A percentile compares a stretch with the other conserved stretches of the same genome.
Conservation (phyloP, 2,113 vertebrate species). For the Sclerurus mexicanus region DNA sequence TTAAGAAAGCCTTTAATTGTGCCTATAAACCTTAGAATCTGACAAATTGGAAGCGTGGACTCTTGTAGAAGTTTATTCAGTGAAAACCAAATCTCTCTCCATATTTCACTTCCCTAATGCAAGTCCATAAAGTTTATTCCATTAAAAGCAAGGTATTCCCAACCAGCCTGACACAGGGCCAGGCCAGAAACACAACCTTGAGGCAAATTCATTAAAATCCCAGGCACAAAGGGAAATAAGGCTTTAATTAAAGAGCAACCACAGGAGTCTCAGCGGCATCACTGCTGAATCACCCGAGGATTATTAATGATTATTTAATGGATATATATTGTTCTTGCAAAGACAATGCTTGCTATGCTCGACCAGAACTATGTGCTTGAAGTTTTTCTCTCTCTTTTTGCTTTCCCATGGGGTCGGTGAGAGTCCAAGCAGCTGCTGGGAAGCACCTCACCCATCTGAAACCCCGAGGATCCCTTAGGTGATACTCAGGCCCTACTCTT, state of each 20-base stretch:
- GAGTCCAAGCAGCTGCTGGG: background rate
- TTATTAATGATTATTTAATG: slow-evolving; percentile 3
- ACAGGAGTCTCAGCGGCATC: background rate
- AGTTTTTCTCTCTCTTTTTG: background rate
- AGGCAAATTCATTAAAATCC: background rate
- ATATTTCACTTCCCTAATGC: background rate
- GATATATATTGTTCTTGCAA: background rate
- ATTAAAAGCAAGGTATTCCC: background rate
- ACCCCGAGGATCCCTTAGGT: too few relatives aligned
- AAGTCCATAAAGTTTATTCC: background rate
- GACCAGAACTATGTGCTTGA: background rate
- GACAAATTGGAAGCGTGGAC: slow-evolving; percentile 11
- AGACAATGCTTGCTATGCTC: background rate
- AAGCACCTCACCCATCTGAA: background rate
- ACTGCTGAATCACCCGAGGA: background rate
- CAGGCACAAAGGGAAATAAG: background rate
- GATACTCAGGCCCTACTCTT: fast-evolving
- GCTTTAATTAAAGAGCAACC: background rate
- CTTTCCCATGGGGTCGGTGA: background rate
- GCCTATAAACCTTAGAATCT: background rate
- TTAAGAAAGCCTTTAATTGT: background rate
- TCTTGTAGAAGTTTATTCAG: slow-evolving; percentile 6
- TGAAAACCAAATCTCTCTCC: background rate
- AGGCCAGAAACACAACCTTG: background rate
- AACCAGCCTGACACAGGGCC: background rate